A percentile compares a stretch with the other conserved stretches of the same genome.
Evolutionary conservation across 2,113 vertebrate genomes (phyloP).

Genomic region (Podarcis raffonei): DNA sequence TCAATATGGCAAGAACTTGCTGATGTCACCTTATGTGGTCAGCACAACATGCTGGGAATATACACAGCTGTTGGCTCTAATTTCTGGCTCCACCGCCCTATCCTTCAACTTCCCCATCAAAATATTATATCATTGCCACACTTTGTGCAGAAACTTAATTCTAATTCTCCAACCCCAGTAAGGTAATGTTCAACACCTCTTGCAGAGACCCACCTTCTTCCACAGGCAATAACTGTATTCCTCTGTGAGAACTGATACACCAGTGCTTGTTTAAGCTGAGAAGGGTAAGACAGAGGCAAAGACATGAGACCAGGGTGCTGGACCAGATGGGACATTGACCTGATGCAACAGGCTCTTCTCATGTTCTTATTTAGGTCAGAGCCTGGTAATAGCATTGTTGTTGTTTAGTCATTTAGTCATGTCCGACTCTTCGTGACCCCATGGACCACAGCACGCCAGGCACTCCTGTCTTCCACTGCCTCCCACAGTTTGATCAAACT

Average conservation of each 20-base stretch:
- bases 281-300: not conserved
- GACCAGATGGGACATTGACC: no score
- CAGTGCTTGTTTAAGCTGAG: not conserved
- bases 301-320: not conserved
- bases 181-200: not conserved
- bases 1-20: slow-evolving; percentile 11
- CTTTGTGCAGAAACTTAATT: not conserved
- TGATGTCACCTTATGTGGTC: slow-evolving; percentile 24
- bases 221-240: not conserved
- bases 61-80: not conserved
- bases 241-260: not conserved
- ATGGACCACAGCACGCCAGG: no score
- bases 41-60: not conserved
- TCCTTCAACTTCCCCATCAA: not conserved
- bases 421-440: no score
- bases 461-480: no score
- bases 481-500: not conserved
- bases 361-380: no score
- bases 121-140: not conserved
- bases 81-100: not conserved
- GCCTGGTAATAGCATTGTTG: no score
- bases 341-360: no score
- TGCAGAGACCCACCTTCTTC: not conserved
- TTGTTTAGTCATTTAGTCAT: no score
- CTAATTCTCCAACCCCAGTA: not conserved